Percentiles rank a stretch among this genome's conserved stretches.
Evolutionary conservation across 2,797 vertebrate genomes (phyloP).

Genomic region (Danionella dracula): DNA sequence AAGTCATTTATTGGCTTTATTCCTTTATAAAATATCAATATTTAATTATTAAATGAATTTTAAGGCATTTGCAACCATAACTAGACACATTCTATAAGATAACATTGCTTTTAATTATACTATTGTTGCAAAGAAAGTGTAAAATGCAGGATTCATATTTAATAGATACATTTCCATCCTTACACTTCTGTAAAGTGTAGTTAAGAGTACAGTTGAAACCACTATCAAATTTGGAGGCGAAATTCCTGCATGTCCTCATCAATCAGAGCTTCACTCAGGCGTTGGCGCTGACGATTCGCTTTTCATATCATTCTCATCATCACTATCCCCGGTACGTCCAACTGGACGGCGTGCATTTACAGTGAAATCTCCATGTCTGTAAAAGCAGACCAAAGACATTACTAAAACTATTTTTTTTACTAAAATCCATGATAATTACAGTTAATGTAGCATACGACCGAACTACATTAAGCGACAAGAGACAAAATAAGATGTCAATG

Average conservation of each 20-base stretch:
- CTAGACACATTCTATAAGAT: background rate
- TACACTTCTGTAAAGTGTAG: too few species aligned
- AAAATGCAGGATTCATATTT: background rate
- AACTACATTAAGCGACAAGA: too few species aligned
- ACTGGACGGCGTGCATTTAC: conserved; percentile 50
- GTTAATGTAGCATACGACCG: too few species aligned
- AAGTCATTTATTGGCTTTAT: background rate
- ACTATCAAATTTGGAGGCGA: too few species aligned
- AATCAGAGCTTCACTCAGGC: conserved; percentile 55
- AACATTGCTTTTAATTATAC: too few species aligned
- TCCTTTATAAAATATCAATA: conserved; percentile 9
- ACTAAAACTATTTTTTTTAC: too few species aligned
- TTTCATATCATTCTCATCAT: conserved; percentile 59
- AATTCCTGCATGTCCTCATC: too few species aligned
- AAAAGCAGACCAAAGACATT: background rate
- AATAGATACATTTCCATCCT: too few species aligned
- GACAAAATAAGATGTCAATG: too few species aligned
- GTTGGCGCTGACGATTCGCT: conserved; percentile 50
- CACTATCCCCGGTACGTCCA: conserved; percentile 62
- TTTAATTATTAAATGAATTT: background rate
- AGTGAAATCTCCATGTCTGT: conserved; percentile 64
- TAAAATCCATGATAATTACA: too few species aligned
- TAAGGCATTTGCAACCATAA: background rate
- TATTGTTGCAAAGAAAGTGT: background rate
- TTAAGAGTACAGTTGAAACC: too few species aligned